phyloP scores from a whole-genome alignment of 1,140 invertebrate genomes.

The Heliconius himera region DNA sequence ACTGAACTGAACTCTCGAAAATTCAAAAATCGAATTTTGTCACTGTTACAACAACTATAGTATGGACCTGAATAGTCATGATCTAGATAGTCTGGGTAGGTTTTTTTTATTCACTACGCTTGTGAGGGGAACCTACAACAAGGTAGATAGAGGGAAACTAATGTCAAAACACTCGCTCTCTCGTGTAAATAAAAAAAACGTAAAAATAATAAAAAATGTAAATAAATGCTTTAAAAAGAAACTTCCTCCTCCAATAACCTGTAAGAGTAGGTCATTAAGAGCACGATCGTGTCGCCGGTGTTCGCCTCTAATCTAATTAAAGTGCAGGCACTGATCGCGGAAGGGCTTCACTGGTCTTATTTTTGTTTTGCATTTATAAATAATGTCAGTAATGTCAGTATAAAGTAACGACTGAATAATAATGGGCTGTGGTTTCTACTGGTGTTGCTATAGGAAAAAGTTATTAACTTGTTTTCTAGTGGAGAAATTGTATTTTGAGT shows the following conservation, averaged over 20 bases:
- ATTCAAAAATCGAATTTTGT: too few species aligned
- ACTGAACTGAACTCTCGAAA: too few species aligned
- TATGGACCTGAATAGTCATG: too few species aligned
- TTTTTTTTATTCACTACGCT: too few species aligned
- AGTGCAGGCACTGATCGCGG: constrained; percentile 24
- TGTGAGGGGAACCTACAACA: too few species aligned
- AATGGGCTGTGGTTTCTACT: neutral
- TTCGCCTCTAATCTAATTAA: constrained; percentile 27
- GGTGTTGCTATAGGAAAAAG: neutral
- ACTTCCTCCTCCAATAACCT: constrained; percentile 19
- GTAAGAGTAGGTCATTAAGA: constrained; percentile 21
- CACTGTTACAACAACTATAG: too few species aligned
- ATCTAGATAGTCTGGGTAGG: too few species aligned
- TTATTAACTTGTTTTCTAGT: neutral
- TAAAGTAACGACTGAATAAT: neutral
- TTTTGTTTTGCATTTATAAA: constrained; percentile 14
- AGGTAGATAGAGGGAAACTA: too few species aligned
- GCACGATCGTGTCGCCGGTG: constrained; percentile 18
- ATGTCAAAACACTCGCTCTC: too few species aligned
- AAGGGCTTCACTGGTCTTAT: constrained; percentile 31
- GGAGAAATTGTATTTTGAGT: too few species aligned
- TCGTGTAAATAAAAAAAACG: neutral
- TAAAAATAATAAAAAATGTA: constrained; percentile 14
- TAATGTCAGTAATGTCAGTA: neutral
- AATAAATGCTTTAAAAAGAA: constrained; percentile 3